Base-by-base conservation (phyloP, 2,113 vertebrate species). In the Athene cunicularia region DNA sequence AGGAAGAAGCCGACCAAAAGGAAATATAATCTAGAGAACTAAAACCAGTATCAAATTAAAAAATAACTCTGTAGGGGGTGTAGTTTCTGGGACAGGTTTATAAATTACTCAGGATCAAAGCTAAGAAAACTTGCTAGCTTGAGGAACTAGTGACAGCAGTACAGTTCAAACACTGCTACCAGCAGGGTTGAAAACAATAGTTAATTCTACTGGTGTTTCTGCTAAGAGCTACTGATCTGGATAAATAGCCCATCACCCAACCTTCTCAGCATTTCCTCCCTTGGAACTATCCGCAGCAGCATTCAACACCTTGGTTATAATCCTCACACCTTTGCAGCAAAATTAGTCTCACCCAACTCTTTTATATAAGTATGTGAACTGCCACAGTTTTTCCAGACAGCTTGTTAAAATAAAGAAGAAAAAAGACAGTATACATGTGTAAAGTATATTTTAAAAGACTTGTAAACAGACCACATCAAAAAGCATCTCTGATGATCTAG, bases 61-160 rank as follows among this genome's bases (percentile, higher is more conserved):
- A 90, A 67, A 14, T 4, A 80, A 76, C 52, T 87, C 32, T 2
- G 2, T 35, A 84, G 8, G 43, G 43, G 17, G 45, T 89, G 22
- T 64, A 82, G 49, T 72, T 85, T 89, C 80, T 91, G 80, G 35
- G 70, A 85, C 49, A 93, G 33, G 39, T 58, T 73, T 91, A 89
- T 72, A 79, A 93, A 63, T 47, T 53, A 82, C 56, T 67, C 73
- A 82, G 35, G 45, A 96, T 89, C 73, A 95, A 92, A 96, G 80
- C 49, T 77, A 72, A 77, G 20, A 52, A 43, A 88, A 72, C 6
- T 4, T 22, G 19, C 20, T 68, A 85, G 53, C 39, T 72, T 87
- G 58, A 91, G 41, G 27, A 70, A 92, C 50, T 49, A 23, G 39
- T 60, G 72, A 95, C 70, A 95, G 62, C 47, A 80, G 52, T 16